Conservation (phyloP, 2,113 vertebrate genomes). For the Vicugna pacos region DNA sequence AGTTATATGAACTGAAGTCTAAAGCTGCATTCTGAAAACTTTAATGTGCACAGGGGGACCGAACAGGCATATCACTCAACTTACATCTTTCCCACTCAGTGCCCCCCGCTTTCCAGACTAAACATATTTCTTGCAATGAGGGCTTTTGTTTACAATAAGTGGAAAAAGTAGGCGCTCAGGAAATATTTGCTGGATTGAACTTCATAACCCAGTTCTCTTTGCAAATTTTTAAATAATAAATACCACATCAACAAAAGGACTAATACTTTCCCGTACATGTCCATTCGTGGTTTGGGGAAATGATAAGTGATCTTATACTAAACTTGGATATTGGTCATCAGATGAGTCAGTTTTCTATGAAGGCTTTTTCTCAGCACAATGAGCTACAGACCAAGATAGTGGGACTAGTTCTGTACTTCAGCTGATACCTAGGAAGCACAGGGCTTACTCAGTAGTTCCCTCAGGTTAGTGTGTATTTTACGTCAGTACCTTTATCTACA, state of each 20-base stretch:
- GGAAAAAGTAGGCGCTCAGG: not conserved
- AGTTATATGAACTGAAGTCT: not conserved
- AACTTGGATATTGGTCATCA: not conserved
- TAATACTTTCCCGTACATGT: not conserved
- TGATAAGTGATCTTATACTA: not conserved
- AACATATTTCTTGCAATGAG: not conserved
- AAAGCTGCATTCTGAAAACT: not conserved
- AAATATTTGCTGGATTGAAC: slow-evolving; percentile 44
- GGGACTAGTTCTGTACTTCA: not conserved
- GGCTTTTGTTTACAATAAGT: not conserved
- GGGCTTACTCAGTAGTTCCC: slow-evolving; percentile 40
- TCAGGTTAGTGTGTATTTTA: slow-evolving; percentile 51
- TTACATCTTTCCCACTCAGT: not conserved
- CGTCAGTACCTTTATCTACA: slow-evolving; percentile 52
- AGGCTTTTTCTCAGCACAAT: not conserved
- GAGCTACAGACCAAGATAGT: not conserved
- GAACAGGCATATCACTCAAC: not conserved
- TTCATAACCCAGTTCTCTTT: not conserved
- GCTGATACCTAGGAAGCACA: slow-evolving; percentile 58
- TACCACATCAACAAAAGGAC: not conserved
- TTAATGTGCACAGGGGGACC: not conserved
- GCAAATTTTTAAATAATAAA: slow-evolving; percentile 43
- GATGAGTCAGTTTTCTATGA: not conserved
- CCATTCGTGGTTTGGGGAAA: not conserved
- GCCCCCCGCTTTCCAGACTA: not conserved